A percentile compares a stretch with the other conserved stretches of the same genome.
Conservation (phyloP, 2,113 vertebrate species). For the Sphaerodactylus townsendi region DNA sequence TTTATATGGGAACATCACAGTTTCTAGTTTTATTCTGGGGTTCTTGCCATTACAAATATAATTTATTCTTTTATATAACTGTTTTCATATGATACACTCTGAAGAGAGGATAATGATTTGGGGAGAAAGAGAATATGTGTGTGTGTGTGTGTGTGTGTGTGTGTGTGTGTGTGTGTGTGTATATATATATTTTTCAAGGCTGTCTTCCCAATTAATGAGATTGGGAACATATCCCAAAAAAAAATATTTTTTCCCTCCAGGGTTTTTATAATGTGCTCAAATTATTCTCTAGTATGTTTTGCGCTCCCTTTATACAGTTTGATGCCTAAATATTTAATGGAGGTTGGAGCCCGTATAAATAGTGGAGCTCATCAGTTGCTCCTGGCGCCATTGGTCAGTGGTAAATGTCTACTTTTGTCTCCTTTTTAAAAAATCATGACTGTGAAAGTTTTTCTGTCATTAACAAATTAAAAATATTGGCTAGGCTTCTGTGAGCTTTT, state of each 20-base stretch:
- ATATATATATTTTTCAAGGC: neutral
- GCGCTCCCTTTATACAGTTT: constrained; percentile 47
- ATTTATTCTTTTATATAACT: constrained; percentile 75
- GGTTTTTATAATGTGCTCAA: constrained; percentile 58
- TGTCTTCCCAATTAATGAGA: constrained; percentile 71
- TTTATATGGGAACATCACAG: constrained; percentile 74
- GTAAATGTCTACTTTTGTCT: neutral
- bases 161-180: too few relatives aligned
- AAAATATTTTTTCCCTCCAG: constrained; percentile 59
- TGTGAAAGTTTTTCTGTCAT: accelerated
- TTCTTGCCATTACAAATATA: constrained; percentile 75
- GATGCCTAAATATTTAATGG: constrained; percentile 43
- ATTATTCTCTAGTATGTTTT: constrained; percentile 56
- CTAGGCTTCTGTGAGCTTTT: neutral
- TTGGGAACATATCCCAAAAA: constrained; percentile 66
- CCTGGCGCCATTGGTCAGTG: accelerated
- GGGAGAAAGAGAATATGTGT: constrained; percentile 46
- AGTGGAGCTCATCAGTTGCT: neutral
- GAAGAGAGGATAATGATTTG: constrained; percentile 64
- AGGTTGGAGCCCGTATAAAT: constrained; percentile 21
- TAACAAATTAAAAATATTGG: neutral
- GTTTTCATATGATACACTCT: constrained; percentile 71
- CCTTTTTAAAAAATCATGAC: accelerated
- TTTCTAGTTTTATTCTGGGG: constrained; percentile 73
- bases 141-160: accelerated